Conservation (phyloP, 2,888 invertebrate genomes). For the Operophtera brumata region DNA sequence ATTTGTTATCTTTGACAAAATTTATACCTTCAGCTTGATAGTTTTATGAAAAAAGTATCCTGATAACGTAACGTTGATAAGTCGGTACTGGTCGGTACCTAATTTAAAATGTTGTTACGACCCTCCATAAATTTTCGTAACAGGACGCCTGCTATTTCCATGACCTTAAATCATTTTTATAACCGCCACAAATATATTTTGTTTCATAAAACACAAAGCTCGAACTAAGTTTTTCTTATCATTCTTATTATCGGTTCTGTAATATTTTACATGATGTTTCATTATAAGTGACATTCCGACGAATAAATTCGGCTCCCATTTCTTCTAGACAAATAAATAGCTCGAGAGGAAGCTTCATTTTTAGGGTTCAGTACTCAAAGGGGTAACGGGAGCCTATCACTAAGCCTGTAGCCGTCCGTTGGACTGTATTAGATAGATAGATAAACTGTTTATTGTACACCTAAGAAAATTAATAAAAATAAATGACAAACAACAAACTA, state of each 20-base stretch:
- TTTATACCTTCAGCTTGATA: too few species aligned
- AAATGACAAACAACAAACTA: too few species aligned
- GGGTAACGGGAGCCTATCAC: too few species aligned
- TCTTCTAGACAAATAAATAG: neutral
- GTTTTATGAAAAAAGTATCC: neutral
- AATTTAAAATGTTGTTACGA: constrained; percentile 17
- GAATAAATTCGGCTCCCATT: neutral
- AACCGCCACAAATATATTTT: constrained; percentile 31
- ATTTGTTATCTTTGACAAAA: too few species aligned
- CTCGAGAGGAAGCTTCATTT: neutral
- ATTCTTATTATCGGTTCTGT: constrained; percentile 17
- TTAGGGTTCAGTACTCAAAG: too few species aligned
- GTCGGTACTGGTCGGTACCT: neutral
- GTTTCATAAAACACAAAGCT: constrained; percentile 35
- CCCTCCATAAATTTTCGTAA: constrained; percentile 21
- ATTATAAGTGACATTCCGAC: neutral
- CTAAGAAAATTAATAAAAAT: too few species aligned
- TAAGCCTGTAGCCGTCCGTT: too few species aligned
- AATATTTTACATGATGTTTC: constrained; percentile 22
- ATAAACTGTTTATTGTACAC: too few species aligned
- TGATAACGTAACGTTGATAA: neutral
- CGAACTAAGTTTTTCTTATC: constrained; percentile 24
- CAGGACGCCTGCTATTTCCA: constrained; percentile 27
- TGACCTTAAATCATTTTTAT: constrained; percentile 38
- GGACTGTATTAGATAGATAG: too few species aligned